A percentile compares a stretch with the other conserved stretches of the same genome.
Evolutionary conservation across 2,113 vertebrate genomes (phyloP).

Genomic region (Microtus montanus): DNA sequence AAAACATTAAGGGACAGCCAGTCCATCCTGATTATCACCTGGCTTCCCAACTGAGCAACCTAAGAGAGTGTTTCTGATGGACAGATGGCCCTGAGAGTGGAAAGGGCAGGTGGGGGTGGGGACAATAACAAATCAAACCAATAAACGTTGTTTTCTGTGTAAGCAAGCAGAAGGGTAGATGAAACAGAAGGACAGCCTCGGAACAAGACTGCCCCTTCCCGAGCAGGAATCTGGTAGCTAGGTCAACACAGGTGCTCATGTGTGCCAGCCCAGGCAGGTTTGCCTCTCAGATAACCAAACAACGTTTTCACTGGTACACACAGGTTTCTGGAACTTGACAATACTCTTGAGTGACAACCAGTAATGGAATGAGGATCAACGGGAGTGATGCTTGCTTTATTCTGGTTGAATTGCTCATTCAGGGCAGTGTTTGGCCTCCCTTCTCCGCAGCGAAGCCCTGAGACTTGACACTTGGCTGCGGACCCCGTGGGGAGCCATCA

Average conservation of each 20-base stretch:
- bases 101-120: neutral
- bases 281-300: neutral
- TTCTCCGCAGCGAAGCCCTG: accelerated
- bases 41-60: conserved; percentile 39
- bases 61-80: neutral
- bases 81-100: conserved; percentile 48
- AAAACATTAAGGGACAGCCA: neutral
- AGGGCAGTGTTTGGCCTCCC: neutral
- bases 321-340: neutral
- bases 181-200: neutral
- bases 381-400: neutral
- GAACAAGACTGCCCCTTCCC: neutral
- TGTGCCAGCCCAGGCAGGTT: neutral
- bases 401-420: neutral
- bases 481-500: neutral
- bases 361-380: neutral
- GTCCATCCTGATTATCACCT: conserved; percentile 64
- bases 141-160: conserved; percentile 28
- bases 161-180: neutral
- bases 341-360: neutral
- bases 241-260: neutral
- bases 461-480: neutral
- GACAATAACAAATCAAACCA: neutral
- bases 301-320: neutral
- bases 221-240: neutral